Conservation (phyloP, 1,140 invertebrate genomes). For the Teleogryllus occipitalis region DNA sequence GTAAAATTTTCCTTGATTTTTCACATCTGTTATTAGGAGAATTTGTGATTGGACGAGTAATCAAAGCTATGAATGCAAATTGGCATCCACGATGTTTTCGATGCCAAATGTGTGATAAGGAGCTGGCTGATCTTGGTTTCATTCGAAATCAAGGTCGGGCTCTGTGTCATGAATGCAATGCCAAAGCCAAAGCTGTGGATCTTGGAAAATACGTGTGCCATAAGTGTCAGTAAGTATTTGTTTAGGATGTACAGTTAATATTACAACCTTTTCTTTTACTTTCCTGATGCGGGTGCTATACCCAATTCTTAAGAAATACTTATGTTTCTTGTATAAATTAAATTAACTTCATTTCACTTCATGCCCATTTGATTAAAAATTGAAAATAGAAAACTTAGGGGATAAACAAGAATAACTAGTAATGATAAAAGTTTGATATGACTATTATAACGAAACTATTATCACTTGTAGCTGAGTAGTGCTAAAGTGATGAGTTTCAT, state of each 20-base stretch:
- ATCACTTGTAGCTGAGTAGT: too few species aligned
- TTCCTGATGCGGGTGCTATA: not conserved
- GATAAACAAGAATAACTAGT: too few species aligned
- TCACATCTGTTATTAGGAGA: constrained; percentile 51
- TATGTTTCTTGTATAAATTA: not conserved
- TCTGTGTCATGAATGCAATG: constrained; percentile 95
- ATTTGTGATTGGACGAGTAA: constrained; percentile 95
- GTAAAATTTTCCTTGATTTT: not conserved
- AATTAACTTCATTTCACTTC: not conserved
- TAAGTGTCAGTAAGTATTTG: constrained; percentile 85
- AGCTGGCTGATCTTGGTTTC: constrained; percentile 94
- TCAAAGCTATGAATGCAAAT: constrained; percentile 97
- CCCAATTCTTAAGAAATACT: not conserved
- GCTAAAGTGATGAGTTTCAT: too few species aligned
- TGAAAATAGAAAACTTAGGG: too few species aligned
- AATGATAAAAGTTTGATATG: too few species aligned
- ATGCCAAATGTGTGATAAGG: constrained; percentile 84
- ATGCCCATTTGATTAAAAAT: not conserved
- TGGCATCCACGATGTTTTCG: constrained; percentile 98
- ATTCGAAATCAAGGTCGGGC: constrained; percentile 89
- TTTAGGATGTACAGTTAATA: constrained; percentile 17
- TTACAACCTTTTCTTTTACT: too few species aligned
- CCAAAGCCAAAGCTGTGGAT: constrained; percentile 88
- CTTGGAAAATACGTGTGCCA: constrained; percentile 95
- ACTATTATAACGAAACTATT: too few species aligned